Base-by-base conservation (phyloP, 1,140 invertebrate species). In the Plutomurus gul region DNA sequence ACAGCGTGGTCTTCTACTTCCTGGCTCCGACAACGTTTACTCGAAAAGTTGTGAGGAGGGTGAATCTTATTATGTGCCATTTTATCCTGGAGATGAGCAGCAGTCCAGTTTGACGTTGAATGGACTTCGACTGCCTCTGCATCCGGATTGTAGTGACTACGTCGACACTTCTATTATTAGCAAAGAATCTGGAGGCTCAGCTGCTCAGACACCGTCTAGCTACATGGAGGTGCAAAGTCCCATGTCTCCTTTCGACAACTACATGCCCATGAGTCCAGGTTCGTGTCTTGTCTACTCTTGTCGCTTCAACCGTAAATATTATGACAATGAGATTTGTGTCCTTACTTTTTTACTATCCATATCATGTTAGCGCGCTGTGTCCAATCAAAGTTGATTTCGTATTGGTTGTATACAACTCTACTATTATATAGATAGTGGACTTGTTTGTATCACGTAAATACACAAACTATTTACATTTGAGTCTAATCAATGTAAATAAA, bases 211-310 rank as follows among this genome's bases (percentile, higher is more conserved):
- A 16, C 76, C 78, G 11, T 82, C 72, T 16, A 74, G 77, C 81
- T 90, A 90, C 78, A 87, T 89, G 80, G 89, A 90, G 74, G 89
- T 90, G 88, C 87, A 87, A 81, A 90, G 90, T 78, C 85, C 85
- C 20, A 76, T 85, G 77, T 85, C 86, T 4, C 80, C 82, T 16
- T 78, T 83, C 85, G 84, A 87, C 13, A 85, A 84, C 13, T 91
- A 91, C 78, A 88, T 90, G 85, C 87, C 88, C 25, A 90, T 91
- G 90, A 90, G 88, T 85, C 89, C 89, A 40, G 85, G 86, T 78
- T 81, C 74, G 70, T 18, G 2, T n/a, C 25, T 60, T 30, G 18
- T 30, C 16, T 27, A 1, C 30, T 22, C 25, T n/a, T 51, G 2
- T 25, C 20, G 3, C n/a, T n/a, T n/a, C n/a, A n/a, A n/a, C n/a